phyloP scores from a whole-genome alignment of 2,888 invertebrate species.

The Conomelus anceps region DNA sequence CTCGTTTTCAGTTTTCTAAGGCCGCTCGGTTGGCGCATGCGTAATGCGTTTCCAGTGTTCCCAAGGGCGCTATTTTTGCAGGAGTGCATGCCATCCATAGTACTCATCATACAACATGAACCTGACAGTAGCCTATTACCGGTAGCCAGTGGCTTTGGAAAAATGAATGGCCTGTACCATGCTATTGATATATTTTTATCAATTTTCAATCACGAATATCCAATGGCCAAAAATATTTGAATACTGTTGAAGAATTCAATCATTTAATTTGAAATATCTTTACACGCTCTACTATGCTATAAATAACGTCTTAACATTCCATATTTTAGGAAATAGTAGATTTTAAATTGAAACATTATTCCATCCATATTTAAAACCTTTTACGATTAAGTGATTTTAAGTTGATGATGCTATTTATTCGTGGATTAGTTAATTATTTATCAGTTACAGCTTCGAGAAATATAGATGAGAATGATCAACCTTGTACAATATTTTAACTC shows the following conservation, averaged over 20 bases:
- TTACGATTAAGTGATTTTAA: not conserved
- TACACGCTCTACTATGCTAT: not conserved
- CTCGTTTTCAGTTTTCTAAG: too few relatives aligned
- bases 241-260: not conserved
- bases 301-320: not conserved
- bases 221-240: not conserved
- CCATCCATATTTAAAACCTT: not conserved
- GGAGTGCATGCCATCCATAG: too few relatives aligned
- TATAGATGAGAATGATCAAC: too few relatives aligned
- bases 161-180: too few relatives aligned
- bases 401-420: not conserved
- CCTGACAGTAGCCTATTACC: too few relatives aligned
- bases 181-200: not conserved
- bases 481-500: too few relatives aligned
- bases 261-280: not conserved
- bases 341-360: not conserved
- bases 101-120: too few relatives aligned
- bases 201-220: not conserved
- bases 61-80: too few relatives aligned
- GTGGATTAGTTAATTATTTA: not conserved
- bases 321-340: not conserved
- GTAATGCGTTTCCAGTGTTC: too few relatives aligned
- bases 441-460: too few relatives aligned
- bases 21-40: too few relatives aligned
- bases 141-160: too few relatives aligned